Evolutionary conservation across 2,113 vertebrate genomes (phyloP).

Genomic region (Lasiurus cinereus): DNA sequence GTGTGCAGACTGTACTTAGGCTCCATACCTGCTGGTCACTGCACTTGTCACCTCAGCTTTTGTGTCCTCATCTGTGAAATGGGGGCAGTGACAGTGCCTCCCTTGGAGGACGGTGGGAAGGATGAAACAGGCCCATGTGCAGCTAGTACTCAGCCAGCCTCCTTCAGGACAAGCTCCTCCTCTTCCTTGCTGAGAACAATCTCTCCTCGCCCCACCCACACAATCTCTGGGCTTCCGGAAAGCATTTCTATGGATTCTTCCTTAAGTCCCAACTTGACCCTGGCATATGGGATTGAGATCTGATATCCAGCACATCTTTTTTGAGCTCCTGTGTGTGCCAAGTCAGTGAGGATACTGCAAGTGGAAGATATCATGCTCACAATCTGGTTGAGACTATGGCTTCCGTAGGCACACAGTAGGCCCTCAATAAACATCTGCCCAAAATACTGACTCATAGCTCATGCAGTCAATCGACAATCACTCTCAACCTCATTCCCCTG

Average conservation of each 20-base stretch:
- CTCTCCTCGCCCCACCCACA: no score
- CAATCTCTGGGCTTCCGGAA: neutral
- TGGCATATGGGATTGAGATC: neutral
- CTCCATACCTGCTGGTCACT: neutral
- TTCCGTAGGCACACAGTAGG: neutral
- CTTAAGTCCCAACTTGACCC: neutral
- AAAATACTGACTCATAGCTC: neutral
- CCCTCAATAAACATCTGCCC: neutral
- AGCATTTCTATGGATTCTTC: neutral
- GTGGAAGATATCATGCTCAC: accelerated
- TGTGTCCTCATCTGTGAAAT: neutral
- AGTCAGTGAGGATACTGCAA: neutral
- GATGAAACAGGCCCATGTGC: neutral
- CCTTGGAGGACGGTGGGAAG: neutral
- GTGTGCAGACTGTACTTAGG: neutral
- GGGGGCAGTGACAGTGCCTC: neutral
- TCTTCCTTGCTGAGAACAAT: neutral
- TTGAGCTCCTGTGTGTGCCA: neutral
- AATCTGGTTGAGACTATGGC: neutral
- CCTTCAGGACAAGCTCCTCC: neutral
- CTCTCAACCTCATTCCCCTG: neutral
- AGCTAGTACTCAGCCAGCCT: neutral
- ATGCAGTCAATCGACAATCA: neutral
- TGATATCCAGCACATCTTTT: neutral
- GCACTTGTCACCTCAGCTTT: neutral